These are phyloP conservation scores for Himalopsyche phryganea DNA, from an alignment of 1,140 invertebrate genomes.

Conservation along the genomic window DNA sequence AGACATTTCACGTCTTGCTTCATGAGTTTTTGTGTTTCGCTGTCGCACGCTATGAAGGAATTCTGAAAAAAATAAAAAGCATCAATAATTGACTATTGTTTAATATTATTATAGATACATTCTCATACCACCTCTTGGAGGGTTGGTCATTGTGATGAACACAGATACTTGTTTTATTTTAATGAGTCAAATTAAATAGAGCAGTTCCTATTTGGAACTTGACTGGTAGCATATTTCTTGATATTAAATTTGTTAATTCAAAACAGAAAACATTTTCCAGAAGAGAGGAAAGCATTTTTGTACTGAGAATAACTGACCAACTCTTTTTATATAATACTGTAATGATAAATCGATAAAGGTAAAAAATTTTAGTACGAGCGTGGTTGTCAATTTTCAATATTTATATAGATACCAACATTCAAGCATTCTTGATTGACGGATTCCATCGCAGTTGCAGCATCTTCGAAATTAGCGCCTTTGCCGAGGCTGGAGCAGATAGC, in stretches of 20 bases:
- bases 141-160: not conserved
- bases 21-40: conserved; percentile 40
- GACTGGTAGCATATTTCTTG: too few species aligned
- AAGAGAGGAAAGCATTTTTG: too few species aligned
- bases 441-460: conserved; percentile 57
- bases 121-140: not conserved
- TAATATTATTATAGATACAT: not conserved
- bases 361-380: too few species aligned
- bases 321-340: too few species aligned
- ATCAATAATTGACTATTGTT: not conserved
- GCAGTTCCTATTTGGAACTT: too few species aligned
- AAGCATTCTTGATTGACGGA: conserved; percentile 58
- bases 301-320: too few species aligned
- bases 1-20: conserved; percentile 47
- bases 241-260: too few species aligned
- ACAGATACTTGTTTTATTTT: not conserved
- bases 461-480: conserved; percentile 59
- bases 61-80: conserved; percentile 39
- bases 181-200: not conserved
- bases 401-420: conserved; percentile 49
- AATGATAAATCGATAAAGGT: too few species aligned
- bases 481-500: conserved; percentile 60
- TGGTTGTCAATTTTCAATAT: too few species aligned
- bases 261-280: too few species aligned
- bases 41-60: conserved; percentile 41